These are phyloP conservation scores for Callosobruchus maculatus DNA, from an alignment of 2,888 invertebrate species.

Conservation along the genomic window DNA sequence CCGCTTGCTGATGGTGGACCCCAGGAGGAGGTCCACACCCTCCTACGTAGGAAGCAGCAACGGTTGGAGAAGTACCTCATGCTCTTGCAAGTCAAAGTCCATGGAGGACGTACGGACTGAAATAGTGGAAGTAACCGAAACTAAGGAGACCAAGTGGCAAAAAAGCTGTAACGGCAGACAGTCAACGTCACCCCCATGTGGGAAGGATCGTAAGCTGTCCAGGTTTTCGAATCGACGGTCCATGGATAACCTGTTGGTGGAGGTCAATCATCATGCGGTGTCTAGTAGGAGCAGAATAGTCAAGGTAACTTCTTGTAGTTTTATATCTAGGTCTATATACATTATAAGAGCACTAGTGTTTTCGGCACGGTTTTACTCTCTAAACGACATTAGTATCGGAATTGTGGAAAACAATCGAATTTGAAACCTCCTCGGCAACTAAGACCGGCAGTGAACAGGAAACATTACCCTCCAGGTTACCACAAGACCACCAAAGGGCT, in stretches of 20 bases:
- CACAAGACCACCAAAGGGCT: conserved; percentile 41
- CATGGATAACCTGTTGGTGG: conserved; percentile 66
- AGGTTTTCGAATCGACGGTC: conserved; percentile 56
- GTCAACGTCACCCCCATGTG: conserved; percentile 53
- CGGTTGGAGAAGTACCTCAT: conserved; percentile 37
- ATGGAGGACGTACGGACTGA: conserved; percentile 70
- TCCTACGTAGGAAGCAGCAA: background rate
- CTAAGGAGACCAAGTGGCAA: conserved; percentile 51
- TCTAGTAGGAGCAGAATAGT: conserved; percentile 28
- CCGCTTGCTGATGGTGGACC: conserved; percentile 42
- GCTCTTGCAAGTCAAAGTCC: conserved; percentile 60
- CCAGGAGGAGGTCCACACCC: conserved; percentile 30
- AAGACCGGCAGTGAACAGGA: conserved; percentile 52
- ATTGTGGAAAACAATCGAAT: too few species aligned
- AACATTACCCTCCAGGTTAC: conserved; percentile 48
- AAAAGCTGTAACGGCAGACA: conserved; percentile 61
- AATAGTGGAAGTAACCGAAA: conserved; percentile 41
- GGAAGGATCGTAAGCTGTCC: conserved; percentile 21
- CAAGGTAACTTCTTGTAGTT: background rate
- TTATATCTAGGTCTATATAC: too few species aligned
- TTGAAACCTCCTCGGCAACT: conserved; percentile 53
- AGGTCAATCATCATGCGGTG: conserved; percentile 46
- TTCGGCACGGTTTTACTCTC: too few species aligned
- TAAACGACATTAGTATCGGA: too few species aligned
- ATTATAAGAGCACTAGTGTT: too few species aligned